These are phyloP conservation scores for Plecotus auritus DNA, from an alignment of 2,113 vertebrate genomes.

Conservation along the genomic window DNA sequence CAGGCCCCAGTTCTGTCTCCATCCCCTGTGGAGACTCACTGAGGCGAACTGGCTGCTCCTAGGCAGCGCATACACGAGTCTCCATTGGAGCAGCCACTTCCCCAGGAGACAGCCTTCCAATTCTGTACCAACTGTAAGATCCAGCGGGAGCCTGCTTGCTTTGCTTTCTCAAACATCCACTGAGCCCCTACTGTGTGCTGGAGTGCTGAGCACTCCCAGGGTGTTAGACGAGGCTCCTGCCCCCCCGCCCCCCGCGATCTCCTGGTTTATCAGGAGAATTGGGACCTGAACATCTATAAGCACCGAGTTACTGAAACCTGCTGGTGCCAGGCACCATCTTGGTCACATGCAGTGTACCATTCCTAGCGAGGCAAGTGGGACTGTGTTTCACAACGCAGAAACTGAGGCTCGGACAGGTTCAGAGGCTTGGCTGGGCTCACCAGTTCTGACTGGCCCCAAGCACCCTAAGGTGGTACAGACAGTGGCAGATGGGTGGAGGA, in stretches of 20 bases:
- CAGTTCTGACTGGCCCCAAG: background rate
- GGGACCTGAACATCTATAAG: background rate
- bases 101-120: background rate
- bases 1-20: background rate
- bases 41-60: background rate
- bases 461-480: background rate
- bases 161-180: background rate
- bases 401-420: background rate
- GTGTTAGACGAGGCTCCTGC: background rate
- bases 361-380: background rate
- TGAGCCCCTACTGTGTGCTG: background rate
- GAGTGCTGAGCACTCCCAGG: background rate
- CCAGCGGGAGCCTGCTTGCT: background rate
- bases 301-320: background rate
- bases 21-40: background rate
- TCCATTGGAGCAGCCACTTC: background rate
- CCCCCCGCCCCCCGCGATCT: background rate
- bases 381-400: background rate
- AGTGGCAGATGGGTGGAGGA: background rate
- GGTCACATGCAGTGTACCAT: background rate
- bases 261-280: background rate
- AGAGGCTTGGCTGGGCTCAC: background rate
- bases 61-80: accelerated
- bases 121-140: background rate
- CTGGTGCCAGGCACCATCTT: background rate